Percentiles rank a stretch among this genome's conserved stretches.
Conservation (phyloP, 2,888 invertebrate species). For the Drosophila kanekoi region DNA sequence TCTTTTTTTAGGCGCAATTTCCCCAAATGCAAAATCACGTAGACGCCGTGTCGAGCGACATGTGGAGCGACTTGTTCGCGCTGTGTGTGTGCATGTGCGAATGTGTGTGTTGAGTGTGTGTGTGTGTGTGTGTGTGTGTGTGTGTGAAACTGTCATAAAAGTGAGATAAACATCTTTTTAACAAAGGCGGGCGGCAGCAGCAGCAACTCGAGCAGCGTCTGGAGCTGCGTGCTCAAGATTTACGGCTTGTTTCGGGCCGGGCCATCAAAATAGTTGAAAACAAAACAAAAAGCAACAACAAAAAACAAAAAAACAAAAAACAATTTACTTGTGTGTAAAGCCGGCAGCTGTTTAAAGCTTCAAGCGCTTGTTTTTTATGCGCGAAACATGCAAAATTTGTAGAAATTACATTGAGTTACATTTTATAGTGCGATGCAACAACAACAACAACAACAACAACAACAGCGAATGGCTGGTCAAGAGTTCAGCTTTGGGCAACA, state of each 20-base stretch:
- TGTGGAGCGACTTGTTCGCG: conserved; percentile 24
- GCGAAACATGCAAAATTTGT: conserved; percentile 40
- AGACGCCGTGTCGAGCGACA: conserved; percentile 32
- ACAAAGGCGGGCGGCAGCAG: conserved; percentile 21
- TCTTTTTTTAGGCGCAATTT: conserved; percentile 23
- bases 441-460: neutral
- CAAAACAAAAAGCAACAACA: conserved; percentile 13
- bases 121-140: conserved; percentile 2
- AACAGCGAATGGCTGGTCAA: conserved; percentile 26
- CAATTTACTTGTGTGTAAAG: conserved; percentile 43
- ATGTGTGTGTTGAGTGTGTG: neutral
- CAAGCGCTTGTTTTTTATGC: conserved; percentile 34
- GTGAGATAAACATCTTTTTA: conserved; percentile 47
- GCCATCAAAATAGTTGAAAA: conserved; percentile 63
- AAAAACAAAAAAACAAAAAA: conserved; percentile 20
- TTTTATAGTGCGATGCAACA: conserved; percentile 4
- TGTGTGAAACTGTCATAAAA: conserved; percentile 45
- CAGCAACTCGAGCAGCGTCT: conserved; percentile 29
- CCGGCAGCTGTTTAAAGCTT: conserved; percentile 15
- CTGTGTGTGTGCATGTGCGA: conserved; percentile 4
- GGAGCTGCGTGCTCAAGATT: conserved; percentile 55
- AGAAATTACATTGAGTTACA: conserved; percentile 26
- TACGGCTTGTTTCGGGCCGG: conserved; percentile 45
- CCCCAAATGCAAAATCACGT: conserved; percentile 50
- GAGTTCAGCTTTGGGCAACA: conserved; percentile 17